Conservation (phyloP, 2,888 invertebrate species). For the Noctua pronuba region DNA sequence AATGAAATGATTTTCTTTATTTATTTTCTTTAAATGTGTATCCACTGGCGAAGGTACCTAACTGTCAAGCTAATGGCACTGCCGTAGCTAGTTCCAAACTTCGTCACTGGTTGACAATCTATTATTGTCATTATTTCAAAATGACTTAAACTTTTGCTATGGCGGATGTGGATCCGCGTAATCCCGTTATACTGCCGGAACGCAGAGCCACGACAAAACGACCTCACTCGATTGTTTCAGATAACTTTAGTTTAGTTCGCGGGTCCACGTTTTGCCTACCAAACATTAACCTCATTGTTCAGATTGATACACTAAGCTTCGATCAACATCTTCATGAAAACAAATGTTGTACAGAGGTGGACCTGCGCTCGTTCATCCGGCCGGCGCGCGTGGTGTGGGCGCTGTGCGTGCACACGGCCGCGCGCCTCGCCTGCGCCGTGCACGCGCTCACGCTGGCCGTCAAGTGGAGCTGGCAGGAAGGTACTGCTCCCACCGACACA, state of each 20-base stretch:
- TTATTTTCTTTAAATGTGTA: no score
- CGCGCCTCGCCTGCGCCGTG: slow-evolving; percentile 64
- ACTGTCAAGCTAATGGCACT: no score
- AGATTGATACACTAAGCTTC: neutral
- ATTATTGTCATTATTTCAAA: no score
- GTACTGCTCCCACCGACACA: slow-evolving; percentile 18
- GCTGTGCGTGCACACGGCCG: slow-evolving; percentile 78
- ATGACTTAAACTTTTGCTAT: no score
- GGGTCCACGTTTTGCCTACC: neutral
- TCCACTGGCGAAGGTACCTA: no score
- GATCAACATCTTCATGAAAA: neutral
- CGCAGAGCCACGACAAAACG: neutral
- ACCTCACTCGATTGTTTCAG: neutral
- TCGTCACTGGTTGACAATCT: no score
- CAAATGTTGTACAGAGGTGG: slow-evolving; percentile 76
- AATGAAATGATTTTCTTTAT: no score
- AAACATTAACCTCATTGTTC: neutral
- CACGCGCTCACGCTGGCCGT: slow-evolving; percentile 69
- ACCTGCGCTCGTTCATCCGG: slow-evolving; percentile 78
- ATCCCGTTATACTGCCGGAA: neutral
- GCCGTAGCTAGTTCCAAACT: no score
- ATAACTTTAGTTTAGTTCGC: neutral
- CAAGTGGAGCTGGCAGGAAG: slow-evolving; percentile 72
- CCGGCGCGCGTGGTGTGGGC: slow-evolving; percentile 79
- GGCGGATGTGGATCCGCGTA: neutral